Evolutionary conservation across 2,888 invertebrate species (phyloP).

Genomic region (Mellilla xanthometata): DNA sequence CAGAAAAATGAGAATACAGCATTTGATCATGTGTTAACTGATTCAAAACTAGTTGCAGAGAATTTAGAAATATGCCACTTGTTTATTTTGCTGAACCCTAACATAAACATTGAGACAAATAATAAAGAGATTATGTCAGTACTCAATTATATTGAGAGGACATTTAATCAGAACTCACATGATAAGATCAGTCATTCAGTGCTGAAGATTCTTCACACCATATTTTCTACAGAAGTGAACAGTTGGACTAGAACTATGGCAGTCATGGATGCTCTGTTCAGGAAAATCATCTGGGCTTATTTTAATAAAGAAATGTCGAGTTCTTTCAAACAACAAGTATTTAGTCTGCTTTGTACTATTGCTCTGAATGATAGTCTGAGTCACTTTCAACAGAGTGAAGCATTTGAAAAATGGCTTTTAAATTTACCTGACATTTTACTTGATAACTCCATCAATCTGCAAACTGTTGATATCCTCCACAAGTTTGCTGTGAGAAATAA

Average conservation of each 20-base stretch:
- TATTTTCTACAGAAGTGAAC: constrained; percentile 59
- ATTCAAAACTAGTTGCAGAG: constrained; percentile 59
- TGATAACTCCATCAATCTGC: constrained; percentile 66
- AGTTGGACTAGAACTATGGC: constrained; percentile 61
- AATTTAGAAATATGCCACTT: constrained; percentile 68
- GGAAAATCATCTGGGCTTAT: constrained; percentile 64
- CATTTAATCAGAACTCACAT: constrained; percentile 51
- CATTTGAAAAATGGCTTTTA: constrained; percentile 76
- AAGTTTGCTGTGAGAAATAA: constrained; percentile 82
- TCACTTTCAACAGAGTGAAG: constrained; percentile 59
- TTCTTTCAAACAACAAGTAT: constrained; percentile 61
- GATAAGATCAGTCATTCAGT: constrained; percentile 48
- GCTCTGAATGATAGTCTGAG: constrained; percentile 63
- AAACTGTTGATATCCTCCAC: constrained; percentile 81
- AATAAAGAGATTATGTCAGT: constrained; percentile 60
- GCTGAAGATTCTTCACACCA: constrained; percentile 56
- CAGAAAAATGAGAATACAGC: constrained; percentile 39
- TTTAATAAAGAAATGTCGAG: constrained; percentile 50
- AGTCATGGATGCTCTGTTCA: constrained; percentile 59
- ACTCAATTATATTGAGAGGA: constrained; percentile 78
- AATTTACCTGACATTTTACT: constrained; percentile 82
- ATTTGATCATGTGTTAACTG: constrained; percentile 59
- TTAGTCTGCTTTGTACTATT: constrained; percentile 68
- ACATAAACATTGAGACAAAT: constrained; percentile 59
- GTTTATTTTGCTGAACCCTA: constrained; percentile 73